Evolutionary conservation across 2,797 vertebrate genomes (phyloP), one percentile per base, ranked within the genome.

Genomic region (Rousettus madagascariensis): DNA sequence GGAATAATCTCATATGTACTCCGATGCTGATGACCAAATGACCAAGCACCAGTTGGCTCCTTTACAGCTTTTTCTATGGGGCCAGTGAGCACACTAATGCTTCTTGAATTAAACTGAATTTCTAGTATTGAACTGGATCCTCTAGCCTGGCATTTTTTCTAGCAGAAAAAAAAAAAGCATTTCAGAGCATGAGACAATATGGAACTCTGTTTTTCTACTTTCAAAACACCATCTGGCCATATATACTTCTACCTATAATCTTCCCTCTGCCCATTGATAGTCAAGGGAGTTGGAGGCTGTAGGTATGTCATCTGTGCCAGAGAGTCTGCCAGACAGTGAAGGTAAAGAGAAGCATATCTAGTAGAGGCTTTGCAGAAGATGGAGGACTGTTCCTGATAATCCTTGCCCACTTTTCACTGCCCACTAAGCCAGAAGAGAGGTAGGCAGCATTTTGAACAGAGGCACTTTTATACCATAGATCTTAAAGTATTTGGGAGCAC

Each of bases 41-140:
- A 72, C 66, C 9, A 65, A 66, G 28, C 19, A 57, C 26, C 33
- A 66, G 22, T 57, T 86, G 51, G 33, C 26, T 13, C 38, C 8
- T 15, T 80, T 15, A 4, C 4, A n/a, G 30, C 8, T 68, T 92
- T 57, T 94, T 16, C 28, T n/a, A 43, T 3, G 24, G 22, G 38
- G 46, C 41, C 68, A 12, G 1, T 33, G 36, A 69, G 13, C 43
- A n/a, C 8, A 16, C 26, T 7, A 12, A 11, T 9, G 15, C 65
- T 94, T 91, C 61, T 78, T 66, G 30, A 63, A 38, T 57, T 80
- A 13, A 80, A 84, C 57, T 43, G n/a, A 86, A 36, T 92, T 93
- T 11, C 43, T 71, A 57, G 12, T 75, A 55, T 24, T 33, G 6
- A 13, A 33, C 41, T 92, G 16, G 24, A 84, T 63, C 82, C 7